A percentile compares a stretch with the other conserved stretches of the same genome.
Evolutionary conservation across 2,113 vertebrate species (phyloP).

Genomic region (Ariopsis seemanni): DNA sequence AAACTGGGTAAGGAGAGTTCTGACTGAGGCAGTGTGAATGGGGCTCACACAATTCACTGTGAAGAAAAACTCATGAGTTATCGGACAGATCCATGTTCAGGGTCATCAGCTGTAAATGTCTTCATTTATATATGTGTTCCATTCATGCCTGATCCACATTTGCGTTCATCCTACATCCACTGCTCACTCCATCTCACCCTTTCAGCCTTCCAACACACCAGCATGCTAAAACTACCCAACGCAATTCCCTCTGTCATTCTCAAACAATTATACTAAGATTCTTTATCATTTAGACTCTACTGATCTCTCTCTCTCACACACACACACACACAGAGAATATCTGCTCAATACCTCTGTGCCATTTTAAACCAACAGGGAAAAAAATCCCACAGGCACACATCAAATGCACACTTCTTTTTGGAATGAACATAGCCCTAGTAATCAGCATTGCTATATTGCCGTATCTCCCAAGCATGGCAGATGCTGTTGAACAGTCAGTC

Average conservation of each 20-base stretch:
- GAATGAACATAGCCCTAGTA: background rate
- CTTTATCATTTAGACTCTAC: background rate
- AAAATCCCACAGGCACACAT: background rate
- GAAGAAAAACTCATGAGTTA: conserved; percentile 42
- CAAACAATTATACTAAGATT: background rate
- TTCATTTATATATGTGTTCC: conserved; percentile 45
- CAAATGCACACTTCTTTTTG: background rate
- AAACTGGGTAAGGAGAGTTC: conserved; percentile 43
- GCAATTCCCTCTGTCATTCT: conserved; percentile 6
- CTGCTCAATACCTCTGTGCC: background rate
- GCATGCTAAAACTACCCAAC: conserved; percentile 3
- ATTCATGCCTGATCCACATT: conserved; percentile 41
- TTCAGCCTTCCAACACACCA: conserved; percentile 33
- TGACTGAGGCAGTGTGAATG: conserved; percentile 30
- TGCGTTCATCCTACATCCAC: conserved; percentile 40
- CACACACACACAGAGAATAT: conserved; percentile 39
- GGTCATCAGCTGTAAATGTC: conserved; percentile 45
- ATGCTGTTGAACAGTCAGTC: conserved; percentile 58
- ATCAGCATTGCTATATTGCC: conserved; percentile 1
- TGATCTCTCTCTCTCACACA: background rate
- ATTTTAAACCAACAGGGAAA: background rate
- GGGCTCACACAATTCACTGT: conserved; percentile 27
- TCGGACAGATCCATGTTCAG: conserved; percentile 35
- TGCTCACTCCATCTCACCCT: conserved; percentile 38
- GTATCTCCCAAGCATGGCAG: conserved; percentile 70